Evolutionary conservation across 2,113 vertebrate genomes (phyloP).

Genomic region (Siphamia tubifer): DNA sequence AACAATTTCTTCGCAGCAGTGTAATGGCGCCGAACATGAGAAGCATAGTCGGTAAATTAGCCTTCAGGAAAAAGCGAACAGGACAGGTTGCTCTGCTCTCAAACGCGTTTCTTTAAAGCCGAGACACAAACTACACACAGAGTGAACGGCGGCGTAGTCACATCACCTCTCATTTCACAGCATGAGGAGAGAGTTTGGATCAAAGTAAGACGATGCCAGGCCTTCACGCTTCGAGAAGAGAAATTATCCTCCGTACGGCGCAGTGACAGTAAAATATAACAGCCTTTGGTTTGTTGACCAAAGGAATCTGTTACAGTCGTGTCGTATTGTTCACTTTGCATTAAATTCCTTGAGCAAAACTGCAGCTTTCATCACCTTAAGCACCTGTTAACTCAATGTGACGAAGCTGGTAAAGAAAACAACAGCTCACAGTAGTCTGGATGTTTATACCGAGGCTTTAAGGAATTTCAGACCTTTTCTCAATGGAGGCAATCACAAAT

Average conservation of each 20-base stretch:
- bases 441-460: neutral
- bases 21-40: constrained; percentile 53
- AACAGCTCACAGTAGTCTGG: neutral
- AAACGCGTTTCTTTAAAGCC: constrained; percentile 55
- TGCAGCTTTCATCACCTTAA: constrained; percentile 35
- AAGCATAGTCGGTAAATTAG: constrained; percentile 65
- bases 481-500: no score
- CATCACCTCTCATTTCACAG: constrained; percentile 55
- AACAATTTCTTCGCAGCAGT: constrained; percentile 44
- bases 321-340: constrained; percentile 45
- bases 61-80: constrained; percentile 65
- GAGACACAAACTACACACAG: constrained; percentile 40
- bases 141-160: constrained; percentile 33
- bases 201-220: constrained; percentile 61
- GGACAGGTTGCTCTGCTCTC: constrained; percentile 57
- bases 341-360: constrained; percentile 13
- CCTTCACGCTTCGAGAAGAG: constrained; percentile 7
- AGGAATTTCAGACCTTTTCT: no score
- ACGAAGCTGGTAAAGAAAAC: neutral
- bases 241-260: constrained; percentile 24
- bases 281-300: constrained; percentile 65
- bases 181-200: constrained; percentile 45
- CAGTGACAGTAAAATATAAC: constrained; percentile 35
- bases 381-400: constrained; percentile 40
- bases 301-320: constrained; percentile 37